Evolutionary conservation across 2,797 vertebrate species (phyloP), one percentile per base, ranked within the genome.

Genomic region (Stomatorhinus walkeri): DNA sequence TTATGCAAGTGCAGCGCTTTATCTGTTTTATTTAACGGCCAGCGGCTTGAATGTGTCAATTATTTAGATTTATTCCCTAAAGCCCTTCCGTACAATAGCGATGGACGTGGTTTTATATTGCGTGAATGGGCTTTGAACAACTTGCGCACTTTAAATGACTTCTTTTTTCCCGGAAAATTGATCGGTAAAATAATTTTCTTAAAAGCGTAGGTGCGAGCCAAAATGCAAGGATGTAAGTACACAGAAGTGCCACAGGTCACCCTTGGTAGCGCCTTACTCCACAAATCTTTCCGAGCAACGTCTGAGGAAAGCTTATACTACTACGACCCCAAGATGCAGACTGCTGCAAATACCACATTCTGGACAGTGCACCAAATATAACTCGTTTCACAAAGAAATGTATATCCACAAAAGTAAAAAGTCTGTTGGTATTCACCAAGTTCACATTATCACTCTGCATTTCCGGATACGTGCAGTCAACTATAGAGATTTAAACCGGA

Each of bases 311-410:
- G 85, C 91, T 91, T 90, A 91, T 91, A 89, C 92, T 91, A 93
- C 89, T 90, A 93, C 91, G 92, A 93, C 92, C 92, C 92, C 92
- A 92, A 93, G 91, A 93, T 93, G 92, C 89, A 91, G 91, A 91
- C 90, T 90, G 86, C 89, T 91, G 93, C 90, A 93, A 92, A 91
- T 91, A 81, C 93, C 90, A 36, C 90, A 89, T 83, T 88, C 88
- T 88, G 88, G 88, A 88, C 46, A 24, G 81, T 24, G 81, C 43
- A 48, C 19, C 46, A 84, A 49, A 84, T 84, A 84, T 49, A 84
- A 84, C 43, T 9, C 10, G 7, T 40, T 40, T 19, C 72, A 84
- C 36, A 84, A 84, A 24, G 81, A 84, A 84, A 85, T 51, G 10
- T 24, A 49, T 36, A 85, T 32, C 0, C 54, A 16, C 52, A n/a